Conservation (phyloP, 2,113 vertebrate genomes). For the Leucosticte australis region DNA sequence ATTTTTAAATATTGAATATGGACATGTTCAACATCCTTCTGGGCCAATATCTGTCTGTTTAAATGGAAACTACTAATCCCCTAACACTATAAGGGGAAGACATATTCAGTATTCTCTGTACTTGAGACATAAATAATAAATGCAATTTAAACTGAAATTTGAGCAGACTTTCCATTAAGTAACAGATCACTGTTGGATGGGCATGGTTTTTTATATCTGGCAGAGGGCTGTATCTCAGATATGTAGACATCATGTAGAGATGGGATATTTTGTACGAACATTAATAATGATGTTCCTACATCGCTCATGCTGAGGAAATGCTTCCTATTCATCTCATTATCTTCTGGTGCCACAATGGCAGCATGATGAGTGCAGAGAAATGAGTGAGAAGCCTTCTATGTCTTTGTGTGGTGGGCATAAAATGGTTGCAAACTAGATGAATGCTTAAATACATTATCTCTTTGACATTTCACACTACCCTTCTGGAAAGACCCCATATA, state of each 20-base stretch:
- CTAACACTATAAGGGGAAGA: neutral
- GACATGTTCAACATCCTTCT: neutral
- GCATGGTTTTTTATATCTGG: slow-evolving; percentile 61
- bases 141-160: slow-evolving; percentile 67
- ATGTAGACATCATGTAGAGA: slow-evolving; percentile 68
- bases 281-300: slow-evolving; percentile 73
- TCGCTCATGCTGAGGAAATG: slow-evolving; percentile 70
- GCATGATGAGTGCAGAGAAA: slow-evolving; percentile 66
- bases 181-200: slow-evolving; percentile 67
- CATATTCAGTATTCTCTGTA: neutral
- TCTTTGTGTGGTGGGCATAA: slow-evolving; percentile 62
- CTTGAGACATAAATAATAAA: slow-evolving; percentile 67
- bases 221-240: slow-evolving; percentile 67
- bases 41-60: neutral
- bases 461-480: slow-evolving; percentile 43
- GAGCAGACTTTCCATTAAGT: slow-evolving; percentile 67
- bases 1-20: neutral
- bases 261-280: slow-evolving; percentile 67
- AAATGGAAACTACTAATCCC: slow-evolving; percentile 27
- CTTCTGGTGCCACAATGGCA: slow-evolving; percentile 70
- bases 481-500: slow-evolving; percentile 61
- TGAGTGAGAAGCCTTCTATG: slow-evolving; percentile 60
- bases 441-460: slow-evolving; percentile 53
- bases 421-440: slow-evolving; percentile 65
- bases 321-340: slow-evolving; percentile 74